These are phyloP conservation scores for Venturia canescens DNA, from an alignment of 1,140 invertebrate genomes.

Conservation along the genomic window DNA sequence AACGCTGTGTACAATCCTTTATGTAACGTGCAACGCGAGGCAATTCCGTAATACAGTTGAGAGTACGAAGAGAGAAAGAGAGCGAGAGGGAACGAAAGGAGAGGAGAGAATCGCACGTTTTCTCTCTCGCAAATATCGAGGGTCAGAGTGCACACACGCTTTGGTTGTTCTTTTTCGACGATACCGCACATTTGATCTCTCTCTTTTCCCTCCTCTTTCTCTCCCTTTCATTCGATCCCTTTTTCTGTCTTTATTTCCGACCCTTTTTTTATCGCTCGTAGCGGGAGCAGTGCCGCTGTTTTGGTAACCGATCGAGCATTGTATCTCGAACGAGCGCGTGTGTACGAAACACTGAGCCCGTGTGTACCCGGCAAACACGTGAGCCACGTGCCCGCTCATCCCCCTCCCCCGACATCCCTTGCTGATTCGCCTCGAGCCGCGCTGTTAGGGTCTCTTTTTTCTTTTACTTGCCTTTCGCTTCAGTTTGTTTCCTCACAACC, in stretches of 20 bases:
- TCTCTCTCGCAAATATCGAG: background rate
- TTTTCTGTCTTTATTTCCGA: conserved; percentile 53
- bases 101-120: conserved; percentile 18
- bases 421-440: conserved; percentile 48
- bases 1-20: background rate
- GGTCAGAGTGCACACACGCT: conserved; percentile 30
- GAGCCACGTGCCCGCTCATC: conserved; percentile 71
- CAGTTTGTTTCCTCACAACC: conserved; percentile 3
- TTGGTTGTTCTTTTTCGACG: conserved; percentile 72
- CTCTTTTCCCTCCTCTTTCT: background rate
- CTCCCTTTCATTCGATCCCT: background rate
- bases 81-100: too few relatives aligned
- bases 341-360: conserved; percentile 69
- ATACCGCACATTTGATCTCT: conserved; percentile 32
- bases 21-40: conserved; percentile 1
- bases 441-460: background rate
- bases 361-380: conserved; percentile 75
- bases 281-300: conserved; percentile 73
- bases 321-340: conserved; percentile 66
- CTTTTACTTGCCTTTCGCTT: conserved; percentile 32
- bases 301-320: conserved; percentile 77
- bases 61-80: conserved; percentile 5
- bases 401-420: conserved; percentile 57
- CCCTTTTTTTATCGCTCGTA: conserved; percentile 77
- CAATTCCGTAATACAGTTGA: background rate